Percentiles rank a stretch among this genome's conserved stretches.
Conservation (phyloP, 2,797 vertebrate genomes). For the Sebastes dallii region DNA sequence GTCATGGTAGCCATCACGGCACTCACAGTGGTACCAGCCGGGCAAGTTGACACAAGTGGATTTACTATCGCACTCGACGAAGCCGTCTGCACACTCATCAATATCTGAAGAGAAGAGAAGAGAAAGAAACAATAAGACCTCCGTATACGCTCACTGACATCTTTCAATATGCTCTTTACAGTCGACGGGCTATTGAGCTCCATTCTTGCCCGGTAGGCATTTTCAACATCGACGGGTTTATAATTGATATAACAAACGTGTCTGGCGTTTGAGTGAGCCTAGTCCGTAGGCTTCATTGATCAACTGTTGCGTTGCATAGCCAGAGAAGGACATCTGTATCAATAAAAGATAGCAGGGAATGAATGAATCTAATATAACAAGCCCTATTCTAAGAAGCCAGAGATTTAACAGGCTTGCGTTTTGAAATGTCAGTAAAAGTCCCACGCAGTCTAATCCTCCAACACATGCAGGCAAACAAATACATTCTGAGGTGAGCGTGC, state of each 20-base stretch:
- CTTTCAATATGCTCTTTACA: conserved; percentile 19
- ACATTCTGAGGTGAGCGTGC: neutral
- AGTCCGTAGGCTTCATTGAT: conserved; percentile 60
- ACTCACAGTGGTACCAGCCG: conserved; percentile 99
- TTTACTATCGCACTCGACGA: conserved; percentile 97
- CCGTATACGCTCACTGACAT: neutral
- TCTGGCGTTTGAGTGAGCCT: conserved; percentile 37
- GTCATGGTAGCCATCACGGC: conserved; percentile 98
- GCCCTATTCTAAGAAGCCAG: conserved; percentile 19
- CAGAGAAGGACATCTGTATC: conserved; percentile 49
- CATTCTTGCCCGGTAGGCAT: conserved; percentile 44
- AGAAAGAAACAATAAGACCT: conserved; percentile 12
- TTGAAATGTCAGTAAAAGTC: conserved; percentile 1
- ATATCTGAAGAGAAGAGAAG: conserved; percentile 85
- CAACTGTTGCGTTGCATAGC: conserved; percentile 23
- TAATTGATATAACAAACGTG: conserved; percentile 62
- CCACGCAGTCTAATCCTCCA: neutral
- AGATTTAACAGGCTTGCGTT: neutral
- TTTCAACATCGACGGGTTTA: conserved; percentile 47
- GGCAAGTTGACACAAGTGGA: conserved; percentile 98
- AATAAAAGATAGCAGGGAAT: conserved; percentile 47
- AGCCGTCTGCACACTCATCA: conserved; percentile 95
- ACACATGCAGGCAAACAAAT: conserved; percentile 8
- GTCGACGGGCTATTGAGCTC: conserved; percentile 15
- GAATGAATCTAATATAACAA: conserved; percentile 49